phyloP scores from a whole-genome alignment of 2,797 vertebrate species.

The Parauchenoglanis punctatus region DNA sequence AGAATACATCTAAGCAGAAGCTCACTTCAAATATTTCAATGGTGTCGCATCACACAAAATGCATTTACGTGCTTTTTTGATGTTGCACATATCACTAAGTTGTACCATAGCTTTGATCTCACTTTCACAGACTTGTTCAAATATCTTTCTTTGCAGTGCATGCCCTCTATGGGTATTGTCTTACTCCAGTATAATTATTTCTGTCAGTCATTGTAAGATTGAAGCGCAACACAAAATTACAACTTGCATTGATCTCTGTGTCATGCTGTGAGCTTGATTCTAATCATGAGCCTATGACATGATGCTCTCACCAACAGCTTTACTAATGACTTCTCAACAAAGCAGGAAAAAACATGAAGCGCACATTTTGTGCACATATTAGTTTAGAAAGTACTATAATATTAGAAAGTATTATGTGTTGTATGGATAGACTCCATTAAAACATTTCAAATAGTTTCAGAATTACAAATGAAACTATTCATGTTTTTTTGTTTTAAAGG shows the following conservation, averaged over 20 bases:
- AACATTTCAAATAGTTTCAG: not conserved
- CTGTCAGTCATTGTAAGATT: conserved; percentile 62
- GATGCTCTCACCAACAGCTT: not conserved
- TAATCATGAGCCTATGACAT: conserved; percentile 31
- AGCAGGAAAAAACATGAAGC: not conserved
- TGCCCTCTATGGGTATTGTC: conserved; percentile 56
- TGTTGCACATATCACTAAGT: conserved; percentile 58
- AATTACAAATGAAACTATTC: not conserved
- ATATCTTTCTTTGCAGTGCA: conserved; percentile 56
- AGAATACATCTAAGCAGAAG: conserved; percentile 31
- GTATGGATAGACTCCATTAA: no score
- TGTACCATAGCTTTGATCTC: conserved; percentile 66
- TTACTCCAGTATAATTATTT: conserved; percentile 65
- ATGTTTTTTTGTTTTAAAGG: not conserved
- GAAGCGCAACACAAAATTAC: conserved; percentile 60
- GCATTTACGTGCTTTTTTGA: conserved; percentile 58
- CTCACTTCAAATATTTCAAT: conserved; percentile 49
- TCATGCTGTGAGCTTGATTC: conserved; percentile 54
- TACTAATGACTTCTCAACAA: conserved; percentile 12
- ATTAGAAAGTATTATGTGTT: not conserved
- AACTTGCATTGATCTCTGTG: conserved; percentile 63
- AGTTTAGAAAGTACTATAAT: not conserved
- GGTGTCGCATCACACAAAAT: conserved; percentile 41
- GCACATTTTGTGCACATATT: conserved; percentile 9
- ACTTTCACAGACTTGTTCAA: conserved; percentile 59